Conservation (phyloP, 2,888 invertebrate genomes). For the Cerceris rybyensis region DNA sequence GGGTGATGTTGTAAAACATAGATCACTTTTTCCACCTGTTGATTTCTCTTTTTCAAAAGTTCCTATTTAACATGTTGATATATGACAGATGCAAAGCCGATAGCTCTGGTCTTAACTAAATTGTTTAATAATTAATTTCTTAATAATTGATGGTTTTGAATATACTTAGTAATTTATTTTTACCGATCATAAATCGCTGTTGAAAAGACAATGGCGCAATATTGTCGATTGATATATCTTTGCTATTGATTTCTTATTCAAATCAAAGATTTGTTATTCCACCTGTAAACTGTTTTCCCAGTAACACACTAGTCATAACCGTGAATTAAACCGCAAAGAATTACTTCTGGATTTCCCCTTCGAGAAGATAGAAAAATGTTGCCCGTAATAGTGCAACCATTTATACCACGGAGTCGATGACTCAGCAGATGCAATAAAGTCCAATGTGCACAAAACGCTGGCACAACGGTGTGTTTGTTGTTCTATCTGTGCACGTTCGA, state of each 20-base stretch:
- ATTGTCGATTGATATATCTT: not conserved
- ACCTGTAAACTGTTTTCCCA: not conserved
- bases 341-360: constrained; percentile 13
- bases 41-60: no score
- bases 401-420: constrained; percentile 48
- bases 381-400: constrained; percentile 24
- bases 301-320: not conserved
- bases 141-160: no score
- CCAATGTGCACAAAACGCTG: constrained; percentile 54
- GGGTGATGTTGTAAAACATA: no score
- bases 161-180: no score
- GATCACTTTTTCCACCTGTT: no score
- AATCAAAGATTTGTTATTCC: not conserved
- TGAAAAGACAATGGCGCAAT: no score
- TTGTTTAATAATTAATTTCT: no score
- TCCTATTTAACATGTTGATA: no score
- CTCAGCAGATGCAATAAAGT: constrained; percentile 66
- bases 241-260: not conserved
- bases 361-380: not conserved
- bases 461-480: constrained; percentile 29
- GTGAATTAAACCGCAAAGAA: not conserved
- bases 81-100: no score
- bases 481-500: constrained; percentile 27
- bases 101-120: no score
- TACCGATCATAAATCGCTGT: no score